Base-by-base conservation (phyloP, 2,797 vertebrate species). In the Dryobates pubescens region DNA sequence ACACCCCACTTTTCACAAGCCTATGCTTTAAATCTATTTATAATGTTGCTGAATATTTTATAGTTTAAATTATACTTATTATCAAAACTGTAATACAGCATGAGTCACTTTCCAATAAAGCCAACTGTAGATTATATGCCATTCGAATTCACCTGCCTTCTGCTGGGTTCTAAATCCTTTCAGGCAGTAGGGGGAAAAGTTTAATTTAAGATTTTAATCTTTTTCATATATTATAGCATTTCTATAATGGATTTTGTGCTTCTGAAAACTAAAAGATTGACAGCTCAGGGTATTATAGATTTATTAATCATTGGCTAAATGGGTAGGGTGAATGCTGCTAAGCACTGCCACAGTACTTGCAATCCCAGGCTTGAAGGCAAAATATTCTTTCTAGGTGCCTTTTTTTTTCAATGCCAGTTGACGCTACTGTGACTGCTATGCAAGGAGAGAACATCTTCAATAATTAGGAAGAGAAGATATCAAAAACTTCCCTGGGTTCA, bases 201-300 rank as follows among this genome's bases (percentile, higher is more conserved):
- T 97, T 97, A 97, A 97, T 97, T 97, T 97, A 97, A 97, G 97
- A 98, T 97, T 97, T 97, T 97, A 97, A 97, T 97, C 96, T 97
- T 97, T 96, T 95, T 94, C 91, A 96, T 96, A 97, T 93, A 96
- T 97, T 97, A 97, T 62, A 96, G 94, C 94, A 96, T 95, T 97
- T 95, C 93, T 96, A 89, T 96, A 97, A 97, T 96, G 94, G 97
- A 97, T 97, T 97, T 97, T 97, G 94, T 96, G 96, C 88, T 92
- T 93, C 94, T 96, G 95, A 96, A 97, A 97, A 97, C 86, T 95
- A 94, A 96, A 95, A 97, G 97, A 97, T 86, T 97, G 97, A 97
- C 96, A 97, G 97, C 90, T 90, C 84, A 94, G 77, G 91, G 91
- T 97, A 96, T 96, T 96, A 96, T 90, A 94, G 96, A 96, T 97